Percentiles rank a stretch among this genome's conserved stretches.
phyloP scores from a whole-genome alignment of 2,113 vertebrate species.

The Rhinichthys klamathensis region DNA sequence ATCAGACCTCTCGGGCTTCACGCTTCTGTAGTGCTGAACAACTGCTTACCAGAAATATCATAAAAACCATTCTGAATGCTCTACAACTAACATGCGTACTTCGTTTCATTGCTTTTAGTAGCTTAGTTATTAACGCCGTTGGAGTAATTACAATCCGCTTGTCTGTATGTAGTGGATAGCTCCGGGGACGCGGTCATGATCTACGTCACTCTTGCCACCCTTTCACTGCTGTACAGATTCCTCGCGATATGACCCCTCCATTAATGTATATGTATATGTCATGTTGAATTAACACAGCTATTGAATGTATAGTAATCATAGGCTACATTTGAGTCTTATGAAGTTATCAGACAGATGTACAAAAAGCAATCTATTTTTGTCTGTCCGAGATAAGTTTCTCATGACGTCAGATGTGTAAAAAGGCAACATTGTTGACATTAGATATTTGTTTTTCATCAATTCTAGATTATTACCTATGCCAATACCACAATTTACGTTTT shows the following conservation, averaged over 20 bases:
- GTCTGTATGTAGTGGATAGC: slow-evolving; percentile 48
- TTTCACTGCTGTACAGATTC: neutral
- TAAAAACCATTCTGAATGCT: rapidly evolving
- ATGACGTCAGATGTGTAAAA: neutral
- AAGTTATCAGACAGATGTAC: neutral
- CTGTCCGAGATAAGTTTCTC: neutral
- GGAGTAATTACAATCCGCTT: neutral
- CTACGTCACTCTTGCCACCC: slow-evolving; percentile 21
- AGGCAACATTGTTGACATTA: neutral
- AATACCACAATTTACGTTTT: neutral
- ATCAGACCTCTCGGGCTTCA: rapidly evolving
- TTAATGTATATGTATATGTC: neutral
- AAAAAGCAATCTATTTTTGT: neutral
- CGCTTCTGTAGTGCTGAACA: too few species aligned
- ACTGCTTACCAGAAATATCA: neutral
- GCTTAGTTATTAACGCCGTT: neutral
- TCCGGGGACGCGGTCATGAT: slow-evolving; percentile 71
- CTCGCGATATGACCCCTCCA: slow-evolving; percentile 1
- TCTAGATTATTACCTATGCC: neutral
- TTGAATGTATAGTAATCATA: neutral
- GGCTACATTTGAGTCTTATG: neutral
- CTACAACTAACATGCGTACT: too few species aligned
- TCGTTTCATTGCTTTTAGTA: neutral
- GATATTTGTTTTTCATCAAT: neutral
- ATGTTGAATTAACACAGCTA: neutral